Conservation (phyloP, 2,797 vertebrate genomes). For the Rhabdophis nuchalis region DNA sequence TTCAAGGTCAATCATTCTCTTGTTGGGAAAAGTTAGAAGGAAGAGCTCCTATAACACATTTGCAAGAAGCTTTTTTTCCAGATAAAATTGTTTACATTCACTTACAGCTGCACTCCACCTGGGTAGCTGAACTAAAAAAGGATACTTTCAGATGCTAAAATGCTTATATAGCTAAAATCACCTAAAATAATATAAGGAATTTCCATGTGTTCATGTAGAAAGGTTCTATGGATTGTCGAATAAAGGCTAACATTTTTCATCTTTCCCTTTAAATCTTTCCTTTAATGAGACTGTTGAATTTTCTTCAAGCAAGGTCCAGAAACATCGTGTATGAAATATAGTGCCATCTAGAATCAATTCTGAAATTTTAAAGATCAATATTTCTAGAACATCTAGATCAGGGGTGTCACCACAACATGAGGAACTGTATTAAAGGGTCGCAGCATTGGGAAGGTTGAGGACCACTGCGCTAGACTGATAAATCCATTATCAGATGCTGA, state of each 20-base stretch:
- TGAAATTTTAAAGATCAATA: not conserved
- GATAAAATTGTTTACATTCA: not conserved
- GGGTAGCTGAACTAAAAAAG: not conserved
- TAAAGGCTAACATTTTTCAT: not conserved
- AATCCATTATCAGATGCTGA: constrained; percentile 67
- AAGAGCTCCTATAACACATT: not conserved
- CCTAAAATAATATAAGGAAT: not conserved
- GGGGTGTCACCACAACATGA: too few relatives aligned
- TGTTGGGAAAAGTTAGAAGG: not conserved
- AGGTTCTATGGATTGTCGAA: not conserved
- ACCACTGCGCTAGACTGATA: too few relatives aligned
- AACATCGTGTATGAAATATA: not conserved
- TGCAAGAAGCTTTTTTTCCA: not conserved
- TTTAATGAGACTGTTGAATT: not conserved
- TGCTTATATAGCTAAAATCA: not conserved
- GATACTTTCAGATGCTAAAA: not conserved
- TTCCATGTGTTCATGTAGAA: not conserved
- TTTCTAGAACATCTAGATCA: not conserved
- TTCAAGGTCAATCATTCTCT: not conserved
- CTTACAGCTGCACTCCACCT: not conserved
- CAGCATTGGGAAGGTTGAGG: too few relatives aligned
- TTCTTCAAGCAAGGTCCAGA: not conserved
- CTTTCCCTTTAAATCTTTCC: not conserved
- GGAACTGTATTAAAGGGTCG: too few relatives aligned
- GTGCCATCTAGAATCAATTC: not conserved